These are phyloP conservation scores for Anas capensis DNA, from an alignment of 2,797 vertebrate species.

Conservation along the genomic window DNA sequence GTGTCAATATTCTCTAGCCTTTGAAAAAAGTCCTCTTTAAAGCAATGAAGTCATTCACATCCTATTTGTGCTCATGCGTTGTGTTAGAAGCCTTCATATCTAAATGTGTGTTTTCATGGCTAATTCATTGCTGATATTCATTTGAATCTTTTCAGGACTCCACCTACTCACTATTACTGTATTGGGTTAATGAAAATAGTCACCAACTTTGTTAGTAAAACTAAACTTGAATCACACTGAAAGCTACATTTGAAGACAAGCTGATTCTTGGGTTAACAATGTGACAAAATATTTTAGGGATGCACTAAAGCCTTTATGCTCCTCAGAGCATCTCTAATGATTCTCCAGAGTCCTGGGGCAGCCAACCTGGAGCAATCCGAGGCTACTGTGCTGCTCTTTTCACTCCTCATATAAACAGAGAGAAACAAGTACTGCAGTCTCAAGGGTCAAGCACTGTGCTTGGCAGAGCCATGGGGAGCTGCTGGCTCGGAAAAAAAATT, in stretches of 20 bases:
- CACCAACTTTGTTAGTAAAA: not conserved
- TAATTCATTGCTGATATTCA: conserved; percentile 14
- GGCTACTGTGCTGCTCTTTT: not conserved
- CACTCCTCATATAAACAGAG: not conserved
- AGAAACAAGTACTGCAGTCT: not conserved
- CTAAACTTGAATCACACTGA: not conserved
- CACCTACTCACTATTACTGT: not conserved
- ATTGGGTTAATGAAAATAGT: not conserved
- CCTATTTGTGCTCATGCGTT: not conserved
- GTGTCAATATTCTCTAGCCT: not conserved
- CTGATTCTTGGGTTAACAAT: not conserved
- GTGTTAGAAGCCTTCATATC: not conserved
- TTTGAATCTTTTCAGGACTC: not conserved
- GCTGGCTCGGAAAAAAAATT: not conserved
- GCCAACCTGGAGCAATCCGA: not conserved
- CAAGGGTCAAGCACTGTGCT: not conserved
- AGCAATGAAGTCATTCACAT: not conserved
- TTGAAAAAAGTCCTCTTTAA: not conserved
- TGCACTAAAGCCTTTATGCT: not conserved
- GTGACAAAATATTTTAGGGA: not conserved
- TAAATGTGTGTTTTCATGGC: not conserved
- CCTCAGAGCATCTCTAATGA: not conserved
- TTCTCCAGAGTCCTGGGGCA: not conserved
- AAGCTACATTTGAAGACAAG: not conserved
- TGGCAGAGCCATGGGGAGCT: not conserved